phyloP scores from a whole-genome alignment of 2,113 vertebrate genomes.

The Austrofundulus limnaeus region DNA sequence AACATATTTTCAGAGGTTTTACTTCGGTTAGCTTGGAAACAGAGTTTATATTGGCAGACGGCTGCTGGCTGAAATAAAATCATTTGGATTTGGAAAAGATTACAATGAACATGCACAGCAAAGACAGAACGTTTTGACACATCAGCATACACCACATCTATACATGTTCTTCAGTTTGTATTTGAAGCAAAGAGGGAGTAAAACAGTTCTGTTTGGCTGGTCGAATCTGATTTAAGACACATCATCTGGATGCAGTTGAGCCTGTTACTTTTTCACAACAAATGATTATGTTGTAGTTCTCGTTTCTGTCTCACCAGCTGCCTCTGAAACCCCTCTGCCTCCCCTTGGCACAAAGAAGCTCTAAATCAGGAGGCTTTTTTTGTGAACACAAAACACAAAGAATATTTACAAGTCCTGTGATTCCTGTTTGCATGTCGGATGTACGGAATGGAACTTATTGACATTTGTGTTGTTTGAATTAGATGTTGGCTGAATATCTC shows the following conservation, averaged over 20 bases:
- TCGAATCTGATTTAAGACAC: constrained; percentile 36
- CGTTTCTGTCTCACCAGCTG: constrained; percentile 30
- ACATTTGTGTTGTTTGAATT: constrained; percentile 40
- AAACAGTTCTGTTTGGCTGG: constrained; percentile 35
- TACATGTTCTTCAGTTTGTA: constrained; percentile 34
- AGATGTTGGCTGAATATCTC: constrained; percentile 22
- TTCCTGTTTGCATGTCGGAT: constrained; percentile 50
- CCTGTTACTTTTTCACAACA: constrained; percentile 39
- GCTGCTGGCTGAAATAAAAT: constrained; percentile 17
- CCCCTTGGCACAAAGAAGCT: constrained; percentile 54
- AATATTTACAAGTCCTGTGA: constrained; percentile 29
- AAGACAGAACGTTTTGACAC: background rate
- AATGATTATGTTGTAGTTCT: constrained; percentile 40
- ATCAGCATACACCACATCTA: constrained; percentile 3
- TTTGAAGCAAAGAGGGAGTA: constrained; percentile 25
- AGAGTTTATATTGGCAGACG: constrained; percentile 20
- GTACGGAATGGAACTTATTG: constrained; percentile 36
- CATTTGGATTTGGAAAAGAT: background rate
- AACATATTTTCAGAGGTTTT: background rate
- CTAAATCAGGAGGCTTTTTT: constrained; percentile 48
- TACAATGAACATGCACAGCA: background rate
- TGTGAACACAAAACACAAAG: constrained; percentile 49
- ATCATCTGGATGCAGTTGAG: constrained; percentile 16
- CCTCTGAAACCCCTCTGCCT: constrained; percentile 7
- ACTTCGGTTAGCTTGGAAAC: constrained; percentile 3